These are phyloP conservation scores for Dromius quadrimaculatus DNA, from an alignment of 2,888 invertebrate species.

Conservation along the genomic window DNA sequence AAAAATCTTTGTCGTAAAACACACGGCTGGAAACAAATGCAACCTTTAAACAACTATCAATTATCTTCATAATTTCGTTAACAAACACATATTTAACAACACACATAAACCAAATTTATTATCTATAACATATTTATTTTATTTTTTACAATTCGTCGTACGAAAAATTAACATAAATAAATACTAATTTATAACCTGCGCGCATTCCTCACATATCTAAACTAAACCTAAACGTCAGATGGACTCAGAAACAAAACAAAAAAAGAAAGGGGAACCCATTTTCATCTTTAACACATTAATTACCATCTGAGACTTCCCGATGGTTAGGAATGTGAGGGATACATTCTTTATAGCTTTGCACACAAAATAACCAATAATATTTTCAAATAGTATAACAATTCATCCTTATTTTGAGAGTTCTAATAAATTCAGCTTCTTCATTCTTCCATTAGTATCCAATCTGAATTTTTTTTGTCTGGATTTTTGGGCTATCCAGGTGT, in stretches of 20 bases:
- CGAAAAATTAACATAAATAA: conserved; percentile 48
- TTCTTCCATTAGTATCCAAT: background rate
- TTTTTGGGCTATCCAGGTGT: no score
- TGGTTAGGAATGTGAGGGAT: conserved; percentile 15
- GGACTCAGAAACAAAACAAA: conserved; percentile 13
- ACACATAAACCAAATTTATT: conserved; percentile 43
- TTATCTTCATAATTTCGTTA: conserved; percentile 28
- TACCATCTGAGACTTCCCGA: conserved; percentile 42
- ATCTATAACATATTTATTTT: conserved; percentile 20
- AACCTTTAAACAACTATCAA: conserved; percentile 25
- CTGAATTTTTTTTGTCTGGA: background rate
- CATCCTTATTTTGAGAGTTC: background rate
- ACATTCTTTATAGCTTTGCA: conserved; percentile 3
- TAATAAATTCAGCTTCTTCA: no score
- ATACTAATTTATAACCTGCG: conserved; percentile 44
- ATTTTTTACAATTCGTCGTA: conserved; percentile 23
- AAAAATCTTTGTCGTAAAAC: no score
- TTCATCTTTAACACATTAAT: conserved; percentile 45
- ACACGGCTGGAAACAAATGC: conserved; percentile 8
- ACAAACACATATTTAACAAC: conserved; percentile 26
- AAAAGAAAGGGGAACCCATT: conserved; percentile 34
- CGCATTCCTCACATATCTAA: conserved; percentile 41
- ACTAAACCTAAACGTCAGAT: conserved; percentile 31
- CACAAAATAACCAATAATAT: background rate
- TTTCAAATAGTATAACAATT: background rate